Evolutionary conservation across 2,113 vertebrate species (phyloP).

Genomic region (Oophaga pumilio): DNA sequence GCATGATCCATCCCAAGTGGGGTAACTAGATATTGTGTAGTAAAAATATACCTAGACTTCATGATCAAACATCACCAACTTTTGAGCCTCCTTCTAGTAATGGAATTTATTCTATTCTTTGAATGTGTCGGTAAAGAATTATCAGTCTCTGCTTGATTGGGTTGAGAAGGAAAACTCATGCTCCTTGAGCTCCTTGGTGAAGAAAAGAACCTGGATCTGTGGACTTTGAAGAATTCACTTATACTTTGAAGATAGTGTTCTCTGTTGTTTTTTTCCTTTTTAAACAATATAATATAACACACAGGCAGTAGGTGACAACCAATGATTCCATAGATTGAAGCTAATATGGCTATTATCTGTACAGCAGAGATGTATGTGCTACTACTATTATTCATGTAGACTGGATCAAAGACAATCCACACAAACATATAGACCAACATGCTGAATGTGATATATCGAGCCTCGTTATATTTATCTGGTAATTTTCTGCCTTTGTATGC

Average conservation of each 20-base stretch:
- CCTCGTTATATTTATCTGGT: conserved; percentile 67
- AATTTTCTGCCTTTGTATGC: conserved; percentile 68
- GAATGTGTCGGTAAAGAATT: background rate
- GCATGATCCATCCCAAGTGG: no score
- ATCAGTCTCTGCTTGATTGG: background rate
- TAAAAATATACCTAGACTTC: no score
- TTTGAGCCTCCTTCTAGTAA: background rate
- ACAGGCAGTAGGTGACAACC: conserved; percentile 69
- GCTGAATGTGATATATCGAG: conserved; percentile 70
- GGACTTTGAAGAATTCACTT: background rate
- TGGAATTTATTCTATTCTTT: background rate
- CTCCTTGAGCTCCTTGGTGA: background rate
- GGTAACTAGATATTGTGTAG: no score
- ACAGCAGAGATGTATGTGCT: conserved; percentile 59
- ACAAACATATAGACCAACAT: conserved; percentile 73
- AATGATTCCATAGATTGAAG: conserved; percentile 69
- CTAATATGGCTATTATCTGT: conserved; percentile 68
- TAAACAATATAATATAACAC: conserved; percentile 62
- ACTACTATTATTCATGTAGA: conserved; percentile 61
- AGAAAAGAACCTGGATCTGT: background rate
- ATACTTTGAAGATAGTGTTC: background rate
- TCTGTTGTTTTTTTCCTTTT: conserved; percentile 53
- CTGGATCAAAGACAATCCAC: conserved; percentile 69
- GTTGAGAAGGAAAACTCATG: background rate
- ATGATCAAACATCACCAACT: background rate